These are phyloP conservation scores for Macrosoma leucophasiata DNA, from an alignment of 2,888 invertebrate species.

Conservation along the genomic window DNA sequence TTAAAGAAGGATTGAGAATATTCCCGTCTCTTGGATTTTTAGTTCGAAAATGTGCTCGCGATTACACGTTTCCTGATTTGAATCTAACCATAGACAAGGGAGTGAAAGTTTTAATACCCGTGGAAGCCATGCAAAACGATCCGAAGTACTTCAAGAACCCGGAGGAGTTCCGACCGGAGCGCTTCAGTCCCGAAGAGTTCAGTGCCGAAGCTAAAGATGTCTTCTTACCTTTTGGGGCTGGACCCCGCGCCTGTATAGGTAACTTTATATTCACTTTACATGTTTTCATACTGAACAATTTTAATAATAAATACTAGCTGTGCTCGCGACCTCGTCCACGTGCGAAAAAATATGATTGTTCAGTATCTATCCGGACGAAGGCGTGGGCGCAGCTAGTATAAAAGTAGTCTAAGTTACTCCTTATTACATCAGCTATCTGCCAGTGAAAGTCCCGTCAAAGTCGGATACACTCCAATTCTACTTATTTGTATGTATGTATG, in stretches of 20 bases:
- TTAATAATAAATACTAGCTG: no score
- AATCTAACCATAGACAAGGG: conserved; percentile 30
- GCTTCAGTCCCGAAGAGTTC: conserved; percentile 23
- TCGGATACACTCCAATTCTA: no score
- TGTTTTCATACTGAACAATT: conserved; percentile 3
- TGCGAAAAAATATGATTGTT: no score
- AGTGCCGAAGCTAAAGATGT: conserved; percentile 6
- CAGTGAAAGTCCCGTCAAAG: no score
- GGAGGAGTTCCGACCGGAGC: conserved; percentile 31
- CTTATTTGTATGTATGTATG: no score
- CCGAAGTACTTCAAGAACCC: conserved; percentile 31
- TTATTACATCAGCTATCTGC: no score
- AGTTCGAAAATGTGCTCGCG: conserved; percentile 19
- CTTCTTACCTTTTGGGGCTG: conserved; percentile 14
- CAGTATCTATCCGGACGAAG: no score
- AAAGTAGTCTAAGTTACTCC: no score
- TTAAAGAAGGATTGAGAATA: conserved; percentile 28
- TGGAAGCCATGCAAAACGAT: conserved; percentile 34
- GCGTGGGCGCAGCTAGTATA: no score
- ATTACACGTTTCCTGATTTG: conserved; percentile 28
- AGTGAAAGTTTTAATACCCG: conserved; percentile 28
- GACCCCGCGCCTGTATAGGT: conserved; percentile 23
- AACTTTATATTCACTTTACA: conserved; percentile 15
- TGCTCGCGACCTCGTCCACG: no score
- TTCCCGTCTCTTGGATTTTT: conserved; percentile 22